Conservation (phyloP, 2,113 vertebrate species). For the Kryptolebias marmoratus region DNA sequence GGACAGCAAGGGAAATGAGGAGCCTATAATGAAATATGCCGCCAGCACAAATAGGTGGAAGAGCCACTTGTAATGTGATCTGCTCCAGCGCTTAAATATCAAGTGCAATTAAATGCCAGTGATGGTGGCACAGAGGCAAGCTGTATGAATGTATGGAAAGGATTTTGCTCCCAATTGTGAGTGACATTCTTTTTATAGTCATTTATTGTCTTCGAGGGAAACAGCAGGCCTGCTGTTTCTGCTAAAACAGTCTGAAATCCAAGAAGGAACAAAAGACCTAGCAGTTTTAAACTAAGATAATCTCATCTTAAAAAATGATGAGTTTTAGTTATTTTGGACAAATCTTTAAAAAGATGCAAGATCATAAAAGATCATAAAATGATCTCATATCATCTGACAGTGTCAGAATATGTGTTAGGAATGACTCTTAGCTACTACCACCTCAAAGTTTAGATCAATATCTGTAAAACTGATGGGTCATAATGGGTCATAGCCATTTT, state of each 20-base stretch:
- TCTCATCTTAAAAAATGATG: too few relatives aligned
- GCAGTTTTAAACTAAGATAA: too few relatives aligned
- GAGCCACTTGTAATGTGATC: conserved; percentile 67
- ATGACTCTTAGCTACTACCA: too few relatives aligned
- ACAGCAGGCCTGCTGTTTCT: conserved; percentile 4
- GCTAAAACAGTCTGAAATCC: not conserved
- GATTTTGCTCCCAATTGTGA: conserved; percentile 41
- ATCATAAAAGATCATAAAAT: too few relatives aligned
- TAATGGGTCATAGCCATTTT: too few relatives aligned
- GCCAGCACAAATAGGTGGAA: conserved; percentile 63
- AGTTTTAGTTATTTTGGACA: too few relatives aligned
- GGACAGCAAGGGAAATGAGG: conserved; percentile 74
- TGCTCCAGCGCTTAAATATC: conserved; percentile 69
- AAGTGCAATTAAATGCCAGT: conserved; percentile 74
- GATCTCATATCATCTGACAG: too few relatives aligned
- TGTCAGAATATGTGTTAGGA: too few relatives aligned
- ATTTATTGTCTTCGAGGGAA: conserved; percentile 22
- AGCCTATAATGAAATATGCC: conserved; percentile 63
- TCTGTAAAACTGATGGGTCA: too few relatives aligned
- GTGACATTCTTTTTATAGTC: conserved; percentile 44
- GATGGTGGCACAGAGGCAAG: conserved; percentile 33
- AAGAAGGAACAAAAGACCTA: too few relatives aligned
- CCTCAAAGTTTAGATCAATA: too few relatives aligned
- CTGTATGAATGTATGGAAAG: conserved; percentile 41
- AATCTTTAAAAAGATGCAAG: too few relatives aligned